Evolutionary conservation across 2,888 invertebrate genomes (phyloP), one percentile per base, ranked within the genome.

Genomic region (Mythimna lalbum): DNA sequence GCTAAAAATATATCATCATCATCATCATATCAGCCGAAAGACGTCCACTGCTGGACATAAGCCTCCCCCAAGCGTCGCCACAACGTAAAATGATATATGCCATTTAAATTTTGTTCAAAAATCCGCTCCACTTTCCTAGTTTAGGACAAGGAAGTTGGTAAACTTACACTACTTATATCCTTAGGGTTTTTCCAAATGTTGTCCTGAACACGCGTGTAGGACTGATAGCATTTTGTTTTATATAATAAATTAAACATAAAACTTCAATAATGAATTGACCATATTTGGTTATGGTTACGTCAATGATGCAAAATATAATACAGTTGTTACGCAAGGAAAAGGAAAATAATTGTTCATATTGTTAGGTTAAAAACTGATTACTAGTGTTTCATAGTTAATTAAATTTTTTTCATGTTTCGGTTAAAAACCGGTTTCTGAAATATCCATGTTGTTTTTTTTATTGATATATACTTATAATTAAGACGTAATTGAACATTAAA

Each of bases 141-240:
- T 33, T 31, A 63, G 21, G 21, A 65, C 52, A 52, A 12, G n/a
- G 65, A 72, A 52, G 23, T 65, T 57, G 33, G 50, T 23, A 23
- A 57, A 43, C 21, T 65, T 73, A n/a, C 31, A 33, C 6, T 1
- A 61, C 52, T 56, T 43, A 50, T 19, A 21, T 5, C 19, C n/a
- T 6, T 36, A 14, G 23, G 60, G 47, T 39, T 56, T 21, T 61
- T 62, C 33, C 60, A 6, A 43, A 12, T 43, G 53, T 73, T 56
- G 43, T 66, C 47, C 59, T 17, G 27, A 53, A 53, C 69, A 23
- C 23, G 55, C 21, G 50, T 21, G 3, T 36, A 57, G 12, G 17
- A 33, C 23, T 65, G 78, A 76, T 75, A 76, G 6, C 39, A 12
- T 59, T 12, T 50, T 27, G 6, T 77, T 39, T 9, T 23, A 12